Conservation (phyloP, 2,797 vertebrate species). For the Pelochelys cantorii region DNA sequence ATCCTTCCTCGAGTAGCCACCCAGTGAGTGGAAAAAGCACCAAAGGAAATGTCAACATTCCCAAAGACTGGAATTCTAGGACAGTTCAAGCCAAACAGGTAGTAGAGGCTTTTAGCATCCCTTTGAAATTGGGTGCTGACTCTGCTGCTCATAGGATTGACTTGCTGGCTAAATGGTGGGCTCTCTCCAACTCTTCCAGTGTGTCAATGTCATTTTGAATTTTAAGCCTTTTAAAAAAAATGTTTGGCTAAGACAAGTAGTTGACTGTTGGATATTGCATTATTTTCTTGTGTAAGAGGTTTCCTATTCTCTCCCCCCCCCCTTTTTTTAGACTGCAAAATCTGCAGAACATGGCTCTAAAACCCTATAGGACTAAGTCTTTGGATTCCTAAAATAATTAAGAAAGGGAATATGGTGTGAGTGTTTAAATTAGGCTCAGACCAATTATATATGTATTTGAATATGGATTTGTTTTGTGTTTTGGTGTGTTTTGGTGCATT, state of each 20-base stretch:
- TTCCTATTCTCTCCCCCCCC: not conserved
- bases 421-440: not conserved
- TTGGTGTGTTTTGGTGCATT: fast-evolving
- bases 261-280: not conserved
- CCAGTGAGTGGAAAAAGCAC: not conserved
- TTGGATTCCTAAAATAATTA: not conserved
- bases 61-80: not conserved
- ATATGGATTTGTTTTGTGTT: not conserved
- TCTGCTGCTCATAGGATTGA: not conserved
- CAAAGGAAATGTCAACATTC: not conserved
- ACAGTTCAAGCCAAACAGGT: not conserved
- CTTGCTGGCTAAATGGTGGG: not conserved
- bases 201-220: not conserved
- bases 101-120: not conserved
- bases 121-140: not conserved
- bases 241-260: not conserved
- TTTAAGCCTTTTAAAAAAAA: not conserved
- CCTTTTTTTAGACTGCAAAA: not conserved
- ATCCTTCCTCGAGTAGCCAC: not conserved
- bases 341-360: not conserved
- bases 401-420: not conserved
- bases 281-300: not conserved
- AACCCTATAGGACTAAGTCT: not conserved
- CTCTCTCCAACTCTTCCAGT: not conserved
- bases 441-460: not conserved